These are phyloP conservation scores for Cyprinodon diabolis DNA, from an alignment of 2,797 vertebrate species.

Conservation along the genomic window DNA sequence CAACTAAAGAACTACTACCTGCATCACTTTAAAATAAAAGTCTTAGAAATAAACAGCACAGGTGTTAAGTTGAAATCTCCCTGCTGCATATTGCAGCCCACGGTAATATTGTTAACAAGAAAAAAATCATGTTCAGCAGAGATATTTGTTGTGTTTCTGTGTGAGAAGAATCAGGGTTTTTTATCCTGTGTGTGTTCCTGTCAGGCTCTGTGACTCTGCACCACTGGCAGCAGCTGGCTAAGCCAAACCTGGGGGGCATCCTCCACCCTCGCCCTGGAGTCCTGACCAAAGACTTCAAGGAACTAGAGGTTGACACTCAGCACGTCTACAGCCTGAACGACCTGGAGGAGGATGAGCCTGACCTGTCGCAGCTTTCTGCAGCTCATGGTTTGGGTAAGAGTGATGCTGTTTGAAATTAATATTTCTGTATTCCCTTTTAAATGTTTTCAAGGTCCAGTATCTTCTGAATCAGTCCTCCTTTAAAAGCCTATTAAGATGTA, in stretches of 20 bases:
- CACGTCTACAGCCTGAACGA: conserved; percentile 89
- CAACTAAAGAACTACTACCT: not conserved
- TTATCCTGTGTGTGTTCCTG: not conserved
- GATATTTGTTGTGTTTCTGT: not conserved
- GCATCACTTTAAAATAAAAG: not conserved
- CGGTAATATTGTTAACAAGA: not conserved
- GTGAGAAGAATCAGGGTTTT: not conserved
- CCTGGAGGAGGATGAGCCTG: conserved; percentile 89
- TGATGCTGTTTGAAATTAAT: not conserved
- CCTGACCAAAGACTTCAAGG: conserved; percentile 89
- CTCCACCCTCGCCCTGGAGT: conserved; percentile 85
- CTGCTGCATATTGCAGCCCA: not conserved
- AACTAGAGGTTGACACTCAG: conserved; percentile 86
- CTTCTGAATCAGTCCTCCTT: not conserved
- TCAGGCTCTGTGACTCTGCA: conserved; percentile 87
- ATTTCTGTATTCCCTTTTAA: not conserved
- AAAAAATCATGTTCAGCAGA: not conserved
- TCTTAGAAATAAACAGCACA: not conserved
- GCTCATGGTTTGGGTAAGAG: conserved; percentile 78
- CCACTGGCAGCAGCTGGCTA: conserved; percentile 91
- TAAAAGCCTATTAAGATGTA: conserved; percentile 21
- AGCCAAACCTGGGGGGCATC: conserved; percentile 86
- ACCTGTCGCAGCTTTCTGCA: conserved; percentile 64
- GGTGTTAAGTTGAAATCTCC: not conserved
- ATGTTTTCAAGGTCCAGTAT: not conserved